phyloP scores from a whole-genome alignment of 2,888 invertebrate species.

The Pammene aurita region DNA sequence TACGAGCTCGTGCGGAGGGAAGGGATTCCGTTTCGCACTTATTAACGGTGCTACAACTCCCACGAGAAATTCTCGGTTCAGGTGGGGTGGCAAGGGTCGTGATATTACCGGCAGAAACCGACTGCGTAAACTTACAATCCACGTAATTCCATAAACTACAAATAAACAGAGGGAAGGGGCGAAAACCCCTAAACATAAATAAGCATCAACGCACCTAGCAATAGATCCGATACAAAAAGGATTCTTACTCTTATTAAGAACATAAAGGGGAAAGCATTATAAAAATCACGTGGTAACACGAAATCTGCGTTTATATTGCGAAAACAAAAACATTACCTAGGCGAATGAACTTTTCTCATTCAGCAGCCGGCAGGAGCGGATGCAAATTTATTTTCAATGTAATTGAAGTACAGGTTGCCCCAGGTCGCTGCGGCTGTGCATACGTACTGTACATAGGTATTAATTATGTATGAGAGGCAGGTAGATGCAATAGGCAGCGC shows the following conservation, averaged over 20 bases:
- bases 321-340: slow-evolving; percentile 18
- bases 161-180: slow-evolving; percentile 41
- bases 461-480: slow-evolving; percentile 74
- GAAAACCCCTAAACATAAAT: slow-evolving; percentile 38
- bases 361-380: slow-evolving; percentile 33
- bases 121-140: slow-evolving; percentile 49
- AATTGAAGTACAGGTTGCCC: slow-evolving; percentile 68
- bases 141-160: slow-evolving; percentile 58
- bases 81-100: slow-evolving; percentile 68
- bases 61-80: slow-evolving; percentile 72
- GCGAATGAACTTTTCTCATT: slow-evolving; percentile 31
- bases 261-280: slow-evolving; percentile 5
- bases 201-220: slow-evolving; percentile 35
- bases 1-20: slow-evolving; percentile 45
- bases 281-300: slow-evolving; percentile 2
- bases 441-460: slow-evolving; percentile 61
- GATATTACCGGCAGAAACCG: slow-evolving; percentile 52
- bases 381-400: slow-evolving; percentile 47
- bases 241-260: slow-evolving; percentile 1
- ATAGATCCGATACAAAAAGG: slow-evolving; percentile 14
- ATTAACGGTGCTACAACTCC: slow-evolving; percentile 68
- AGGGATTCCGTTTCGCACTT: slow-evolving; percentile 64
- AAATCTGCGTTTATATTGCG: slow-evolving; percentile 5
- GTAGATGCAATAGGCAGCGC: slow-evolving; percentile 54
- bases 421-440: slow-evolving; percentile 66